These are phyloP conservation scores for Tringa solitaria DNA, from an alignment of 2,113 vertebrate species.

Conservation along the genomic window DNA sequence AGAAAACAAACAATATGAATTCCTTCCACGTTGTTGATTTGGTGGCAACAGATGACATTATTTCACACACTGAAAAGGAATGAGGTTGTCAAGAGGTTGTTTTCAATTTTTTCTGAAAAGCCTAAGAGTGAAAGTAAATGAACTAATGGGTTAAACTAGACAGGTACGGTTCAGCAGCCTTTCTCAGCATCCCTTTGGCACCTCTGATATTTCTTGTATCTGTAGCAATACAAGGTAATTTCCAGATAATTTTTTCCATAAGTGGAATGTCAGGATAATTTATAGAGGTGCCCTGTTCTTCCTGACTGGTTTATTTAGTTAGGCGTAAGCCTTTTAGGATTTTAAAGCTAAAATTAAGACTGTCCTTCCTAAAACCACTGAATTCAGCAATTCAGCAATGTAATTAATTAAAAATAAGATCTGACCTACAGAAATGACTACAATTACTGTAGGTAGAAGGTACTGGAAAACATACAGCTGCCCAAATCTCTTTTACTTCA, in stretches of 20 bases:
- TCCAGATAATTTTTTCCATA: slow-evolving; percentile 44
- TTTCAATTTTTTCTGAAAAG: background rate
- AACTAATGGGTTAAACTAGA: background rate
- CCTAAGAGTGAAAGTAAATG: background rate
- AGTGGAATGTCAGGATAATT: slow-evolving; percentile 59
- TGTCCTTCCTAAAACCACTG: slow-evolving; percentile 1
- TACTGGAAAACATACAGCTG: background rate
- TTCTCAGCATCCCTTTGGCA: background rate
- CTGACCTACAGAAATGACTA: background rate
- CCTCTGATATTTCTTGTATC: slow-evolving; percentile 1
- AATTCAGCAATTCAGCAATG: slow-evolving; percentile 4
- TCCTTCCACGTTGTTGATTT: background rate
- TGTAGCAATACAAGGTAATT: slow-evolving; percentile 40
- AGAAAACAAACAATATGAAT: background rate
- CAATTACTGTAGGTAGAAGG: background rate
- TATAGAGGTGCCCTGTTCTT: slow-evolving; percentile 38
- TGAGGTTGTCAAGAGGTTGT: background rate
- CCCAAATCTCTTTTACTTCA: background rate
- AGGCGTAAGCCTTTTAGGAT: background rate
- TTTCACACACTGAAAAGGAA: background rate
- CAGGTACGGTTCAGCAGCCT: background rate
- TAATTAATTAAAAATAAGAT: slow-evolving; percentile 34
- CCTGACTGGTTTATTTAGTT: slow-evolving; percentile 14
- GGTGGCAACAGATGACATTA: background rate
- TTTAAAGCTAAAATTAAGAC: slow-evolving; percentile 31